phyloP scores from a whole-genome alignment of 1,140 invertebrate genomes.

The Heliconius hewitsoni region DNA sequence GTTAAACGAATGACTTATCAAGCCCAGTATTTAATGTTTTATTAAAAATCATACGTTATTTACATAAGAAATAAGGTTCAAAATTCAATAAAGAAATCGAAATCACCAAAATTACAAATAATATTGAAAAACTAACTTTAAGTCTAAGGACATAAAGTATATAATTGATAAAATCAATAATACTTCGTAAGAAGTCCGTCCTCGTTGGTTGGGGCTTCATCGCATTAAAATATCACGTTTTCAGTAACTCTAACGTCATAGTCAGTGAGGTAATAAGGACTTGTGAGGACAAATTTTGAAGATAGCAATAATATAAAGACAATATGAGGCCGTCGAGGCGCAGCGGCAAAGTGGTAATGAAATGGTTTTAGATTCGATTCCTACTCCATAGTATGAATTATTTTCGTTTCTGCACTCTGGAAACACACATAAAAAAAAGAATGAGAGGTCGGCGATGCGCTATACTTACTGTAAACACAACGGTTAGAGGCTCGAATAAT shows the following conservation, averaged over 20 bases:
- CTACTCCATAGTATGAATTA: background rate
- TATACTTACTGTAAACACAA: too few relatives aligned
- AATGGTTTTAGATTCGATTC: too few relatives aligned
- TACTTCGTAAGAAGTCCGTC: conserved; percentile 39
- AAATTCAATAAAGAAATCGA: background rate
- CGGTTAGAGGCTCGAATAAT: too few relatives aligned
- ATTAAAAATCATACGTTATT: background rate
- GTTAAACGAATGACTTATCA: too few relatives aligned
- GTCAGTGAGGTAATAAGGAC: background rate
- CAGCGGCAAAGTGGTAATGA: too few relatives aligned
- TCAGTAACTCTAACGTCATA: conserved; percentile 2
- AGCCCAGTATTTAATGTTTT: too few relatives aligned
- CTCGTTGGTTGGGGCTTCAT: conserved; percentile 54
- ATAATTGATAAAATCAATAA: conserved; percentile 3
- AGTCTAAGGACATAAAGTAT: background rate
- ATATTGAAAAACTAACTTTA: conserved; percentile 11
- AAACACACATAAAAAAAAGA: background rate
- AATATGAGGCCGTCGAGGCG: background rate
- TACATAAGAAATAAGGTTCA: background rate
- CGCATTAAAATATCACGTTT: conserved; percentile 57
- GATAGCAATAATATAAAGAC: background rate
- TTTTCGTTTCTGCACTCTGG: background rate
- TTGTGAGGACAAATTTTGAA: background rate
- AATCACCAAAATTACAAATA: background rate
- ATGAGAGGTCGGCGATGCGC: too few relatives aligned